Base-by-base conservation (phyloP, 2,888 invertebrate genomes). In the Cosmia trapezina region DNA sequence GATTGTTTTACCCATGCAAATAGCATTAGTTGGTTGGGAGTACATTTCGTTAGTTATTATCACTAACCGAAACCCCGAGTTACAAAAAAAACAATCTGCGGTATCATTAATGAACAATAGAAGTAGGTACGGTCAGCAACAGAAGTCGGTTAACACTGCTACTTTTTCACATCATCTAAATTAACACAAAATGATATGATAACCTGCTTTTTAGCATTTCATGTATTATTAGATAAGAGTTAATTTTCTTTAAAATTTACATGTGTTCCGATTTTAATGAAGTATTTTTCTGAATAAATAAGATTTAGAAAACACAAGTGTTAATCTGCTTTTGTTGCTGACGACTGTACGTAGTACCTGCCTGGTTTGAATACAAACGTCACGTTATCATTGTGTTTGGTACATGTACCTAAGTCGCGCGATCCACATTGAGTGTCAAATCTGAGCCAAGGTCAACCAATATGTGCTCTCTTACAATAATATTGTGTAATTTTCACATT, bases 381-480 rank as follows among this genome's bases (percentile, higher is more conserved):
- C 68, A 70, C 28, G 68, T 54, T 68, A 56, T 59, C 66, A 66
- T 59, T 72, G 64, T 81, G 78, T 79, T 83, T 76, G 56, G 53
- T 49, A 74, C 73, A 70, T 73, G 74, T 3, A 28, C 3, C 2
- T 76, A 45, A 76, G 49, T 78, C 70, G 66, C 68, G 70, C 76
- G 73, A 79, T 80, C 61, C 59, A 47, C 49, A 37, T 81, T 83
- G 79, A 57, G 6, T 51, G 61, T 28, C 57, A 75, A 65, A 57
- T 66, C 43, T 43, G 9, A 75, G 19, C 5, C 76, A 78, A 83
- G 82, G 84, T 74, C 76, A 60, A 6, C 51, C n/a, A 7, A 28
- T 12, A 45, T 65, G 6, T 37, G 22, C 57, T 56, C 54, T 65
- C 56, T 57, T 66, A 57, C 41, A 57, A 72, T 67, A 67, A 54